These are phyloP conservation scores for Eulithis testata DNA, from an alignment of 2,888 invertebrate species.

Conservation along the genomic window DNA sequence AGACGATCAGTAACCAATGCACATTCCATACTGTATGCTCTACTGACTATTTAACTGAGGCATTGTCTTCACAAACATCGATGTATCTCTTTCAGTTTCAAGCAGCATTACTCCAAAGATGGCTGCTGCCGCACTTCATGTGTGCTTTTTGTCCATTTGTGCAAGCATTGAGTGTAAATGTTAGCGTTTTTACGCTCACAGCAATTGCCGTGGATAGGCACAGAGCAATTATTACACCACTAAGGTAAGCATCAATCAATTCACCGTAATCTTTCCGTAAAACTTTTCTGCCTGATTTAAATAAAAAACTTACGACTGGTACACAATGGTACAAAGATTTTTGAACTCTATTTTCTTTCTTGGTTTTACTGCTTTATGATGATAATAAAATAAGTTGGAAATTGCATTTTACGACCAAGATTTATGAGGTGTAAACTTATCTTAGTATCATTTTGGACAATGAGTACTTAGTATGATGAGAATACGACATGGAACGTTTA, in stretches of 20 bases:
- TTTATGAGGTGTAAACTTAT: not conserved
- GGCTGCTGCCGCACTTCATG: slow-evolving; percentile 94
- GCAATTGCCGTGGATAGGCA: slow-evolving; percentile 95
- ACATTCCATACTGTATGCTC: too few species aligned
- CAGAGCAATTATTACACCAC: slow-evolving; percentile 89
- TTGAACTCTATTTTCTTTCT: not conserved
- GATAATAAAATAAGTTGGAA: not conserved
- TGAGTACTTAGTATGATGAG: too few species aligned
- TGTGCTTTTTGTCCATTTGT: slow-evolving; percentile 95
- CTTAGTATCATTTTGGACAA: not conserved
- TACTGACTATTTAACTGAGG: too few species aligned
- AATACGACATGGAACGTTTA: too few species aligned
- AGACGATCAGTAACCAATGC: too few species aligned
- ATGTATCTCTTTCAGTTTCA: slow-evolving; percentile 86
- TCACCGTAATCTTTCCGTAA: not conserved
- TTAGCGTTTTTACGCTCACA: slow-evolving; percentile 94
- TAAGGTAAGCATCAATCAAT: slow-evolving; percentile 81
- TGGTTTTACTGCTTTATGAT: not conserved
- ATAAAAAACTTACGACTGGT: not conserved
- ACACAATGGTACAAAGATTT: not conserved
- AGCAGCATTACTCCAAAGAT: slow-evolving; percentile 93
- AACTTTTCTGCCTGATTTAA: not conserved
- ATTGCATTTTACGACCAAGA: not conserved
- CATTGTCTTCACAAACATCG: too few species aligned
- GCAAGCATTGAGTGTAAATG: slow-evolving; percentile 93